Conservation (phyloP, 2,888 invertebrate species). For the Lasioglossum morio region DNA sequence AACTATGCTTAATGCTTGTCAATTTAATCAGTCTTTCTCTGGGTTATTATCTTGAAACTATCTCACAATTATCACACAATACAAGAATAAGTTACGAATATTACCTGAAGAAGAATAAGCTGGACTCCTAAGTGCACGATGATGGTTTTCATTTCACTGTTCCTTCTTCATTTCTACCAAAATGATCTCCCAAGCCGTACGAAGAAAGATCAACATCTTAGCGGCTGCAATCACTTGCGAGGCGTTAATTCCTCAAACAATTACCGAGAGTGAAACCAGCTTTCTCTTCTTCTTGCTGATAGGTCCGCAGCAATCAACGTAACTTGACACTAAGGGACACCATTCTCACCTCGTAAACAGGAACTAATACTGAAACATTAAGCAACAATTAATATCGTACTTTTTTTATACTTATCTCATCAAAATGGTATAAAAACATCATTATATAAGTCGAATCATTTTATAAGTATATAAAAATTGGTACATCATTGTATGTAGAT, state of each 20-base stretch:
- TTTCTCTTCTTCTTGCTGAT: slow-evolving; percentile 45
- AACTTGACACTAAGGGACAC: slow-evolving; percentile 9
- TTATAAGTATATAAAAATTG: no score
- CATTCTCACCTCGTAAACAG: not conserved
- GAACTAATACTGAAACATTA: not conserved
- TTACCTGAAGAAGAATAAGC: not conserved
- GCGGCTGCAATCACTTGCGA: slow-evolving; percentile 9
- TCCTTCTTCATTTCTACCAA: not conserved
- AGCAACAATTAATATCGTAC: not conserved
- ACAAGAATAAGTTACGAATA: not conserved
- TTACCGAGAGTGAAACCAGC: slow-evolving; percentile 46
- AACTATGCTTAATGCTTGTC: not conserved
- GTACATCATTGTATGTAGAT: no score
- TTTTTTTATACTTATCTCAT: not conserved
- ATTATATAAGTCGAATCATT: not conserved
- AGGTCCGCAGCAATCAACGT: not conserved
- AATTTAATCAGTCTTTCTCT: not conserved
- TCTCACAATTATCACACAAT: slow-evolving; percentile 3
- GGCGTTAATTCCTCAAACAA: slow-evolving; percentile 25
- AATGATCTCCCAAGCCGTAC: not conserved
- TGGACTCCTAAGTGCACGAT: not conserved
- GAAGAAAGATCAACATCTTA: slow-evolving; percentile 8
- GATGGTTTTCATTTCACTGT: not conserved
- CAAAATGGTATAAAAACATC: not conserved
- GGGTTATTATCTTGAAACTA: not conserved